Percentiles rank a stretch among this genome's conserved stretches.
Evolutionary conservation across 2,888 invertebrate species (phyloP).

Genomic region (Dione juno): DNA sequence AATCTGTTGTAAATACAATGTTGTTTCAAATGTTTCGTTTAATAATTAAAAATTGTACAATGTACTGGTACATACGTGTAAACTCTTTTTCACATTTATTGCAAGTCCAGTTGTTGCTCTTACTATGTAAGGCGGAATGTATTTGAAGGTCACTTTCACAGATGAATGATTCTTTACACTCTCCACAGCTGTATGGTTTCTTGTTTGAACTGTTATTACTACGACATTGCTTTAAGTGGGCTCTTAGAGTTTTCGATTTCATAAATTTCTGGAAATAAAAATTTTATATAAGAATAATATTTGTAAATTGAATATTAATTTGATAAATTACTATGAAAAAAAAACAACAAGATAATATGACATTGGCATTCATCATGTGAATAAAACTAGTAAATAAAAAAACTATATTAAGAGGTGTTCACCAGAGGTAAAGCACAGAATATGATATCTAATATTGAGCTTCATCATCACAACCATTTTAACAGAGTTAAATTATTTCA

Average conservation of each 20-base stretch:
- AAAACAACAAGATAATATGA: too few relatives aligned
- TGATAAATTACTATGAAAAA: too few relatives aligned
- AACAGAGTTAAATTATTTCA: too few relatives aligned
- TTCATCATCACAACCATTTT: too few relatives aligned
- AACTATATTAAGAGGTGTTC: too few relatives aligned
- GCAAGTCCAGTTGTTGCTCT: slow-evolving; percentile 68
- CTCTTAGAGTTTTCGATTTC: slow-evolving; percentile 53
- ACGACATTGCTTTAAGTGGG: slow-evolving; percentile 57
- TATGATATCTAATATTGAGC: too few relatives aligned
- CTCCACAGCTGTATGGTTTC: slow-evolving; percentile 58
- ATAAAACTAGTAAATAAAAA: too few relatives aligned
- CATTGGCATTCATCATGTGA: too few relatives aligned
- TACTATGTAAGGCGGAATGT: slow-evolving; percentile 74
- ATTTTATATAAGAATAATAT: neutral
- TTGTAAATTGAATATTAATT: too few relatives aligned
- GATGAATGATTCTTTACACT: slow-evolving; percentile 76
- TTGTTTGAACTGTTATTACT: slow-evolving; percentile 36
- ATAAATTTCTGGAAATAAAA: slow-evolving; percentile 60
- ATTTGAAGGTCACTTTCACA: slow-evolving; percentile 75
- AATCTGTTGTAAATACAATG: neutral
- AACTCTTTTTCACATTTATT: slow-evolving; percentile 78
- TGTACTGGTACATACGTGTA: slow-evolving; percentile 62
- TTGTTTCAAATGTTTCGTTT: neutral
- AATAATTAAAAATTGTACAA: neutral
- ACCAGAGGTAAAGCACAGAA: too few relatives aligned